phyloP scores from a whole-genome alignment of 2,797 vertebrate genomes.

The Poeciliopsis turneri region DNA sequence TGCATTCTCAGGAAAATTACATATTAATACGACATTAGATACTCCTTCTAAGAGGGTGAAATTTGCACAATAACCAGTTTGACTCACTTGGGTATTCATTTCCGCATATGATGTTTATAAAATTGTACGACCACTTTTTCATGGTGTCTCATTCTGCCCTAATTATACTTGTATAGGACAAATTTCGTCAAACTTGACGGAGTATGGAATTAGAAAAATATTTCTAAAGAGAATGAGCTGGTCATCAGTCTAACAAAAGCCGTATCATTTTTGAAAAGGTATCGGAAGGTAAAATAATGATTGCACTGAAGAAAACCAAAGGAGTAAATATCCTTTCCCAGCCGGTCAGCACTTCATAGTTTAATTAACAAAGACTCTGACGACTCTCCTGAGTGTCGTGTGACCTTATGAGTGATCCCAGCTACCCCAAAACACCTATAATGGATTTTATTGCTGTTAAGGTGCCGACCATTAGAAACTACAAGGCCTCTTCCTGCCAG shows the following conservation, averaged over 20 bases:
- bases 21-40: not conserved
- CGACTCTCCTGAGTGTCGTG: conserved; percentile 43
- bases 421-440: conserved; percentile 36
- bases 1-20: not conserved
- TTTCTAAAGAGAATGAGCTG: not conserved
- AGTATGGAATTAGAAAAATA: not conserved
- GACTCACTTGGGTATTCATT: not conserved
- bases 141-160: not conserved
- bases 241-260: not conserved
- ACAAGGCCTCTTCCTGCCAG: not conserved
- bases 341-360: conserved; percentile 38
- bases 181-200: not conserved
- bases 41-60: too few species aligned
- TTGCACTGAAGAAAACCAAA: conserved; percentile 5
- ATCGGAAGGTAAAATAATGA: conserved; percentile 16
- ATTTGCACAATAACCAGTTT: not conserved
- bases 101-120: not conserved
- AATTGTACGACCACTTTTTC: not conserved
- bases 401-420: conserved; percentile 35
- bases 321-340: conserved; percentile 39
- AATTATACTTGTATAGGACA: not conserved
- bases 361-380: conserved; percentile 60
- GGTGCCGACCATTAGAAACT: not conserved
- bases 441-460: conserved; percentile 34
- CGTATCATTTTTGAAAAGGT: conserved; percentile 4